Conservation (phyloP, 2,797 vertebrate genomes). For the Hafferia zeledoni region DNA sequence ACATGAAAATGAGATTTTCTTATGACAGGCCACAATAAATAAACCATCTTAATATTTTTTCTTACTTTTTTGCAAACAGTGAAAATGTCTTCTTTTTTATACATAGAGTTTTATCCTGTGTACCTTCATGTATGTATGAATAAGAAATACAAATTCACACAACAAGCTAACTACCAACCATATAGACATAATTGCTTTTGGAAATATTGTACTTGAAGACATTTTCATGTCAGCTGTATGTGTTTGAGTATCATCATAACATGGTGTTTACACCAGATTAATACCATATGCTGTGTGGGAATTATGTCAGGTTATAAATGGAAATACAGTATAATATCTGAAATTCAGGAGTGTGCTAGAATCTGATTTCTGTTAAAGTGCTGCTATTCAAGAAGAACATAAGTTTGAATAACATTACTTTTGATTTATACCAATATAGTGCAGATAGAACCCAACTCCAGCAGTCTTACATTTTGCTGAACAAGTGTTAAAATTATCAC, state of each 20-base stretch:
- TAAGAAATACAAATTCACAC: constrained; percentile 9
- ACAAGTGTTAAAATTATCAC: constrained; percentile 17
- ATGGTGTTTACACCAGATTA: constrained; percentile 69
- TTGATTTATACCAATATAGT: background rate
- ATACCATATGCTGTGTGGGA: constrained; percentile 73
- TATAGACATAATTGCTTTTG: constrained; percentile 47
- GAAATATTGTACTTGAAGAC: constrained; percentile 64
- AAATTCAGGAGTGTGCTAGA: constrained; percentile 26
- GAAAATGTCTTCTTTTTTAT: background rate
- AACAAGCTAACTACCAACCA: background rate
- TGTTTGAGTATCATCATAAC: constrained; percentile 66
- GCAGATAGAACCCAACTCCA: background rate
- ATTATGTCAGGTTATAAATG: constrained; percentile 71
- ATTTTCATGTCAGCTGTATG: constrained; percentile 64
- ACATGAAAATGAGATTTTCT: background rate
- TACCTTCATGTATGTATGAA: background rate
- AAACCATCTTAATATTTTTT: background rate
- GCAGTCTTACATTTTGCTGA: background rate
- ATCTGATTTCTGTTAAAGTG: constrained; percentile 27
- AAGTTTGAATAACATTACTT: constrained; percentile 24
- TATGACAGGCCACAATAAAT: background rate
- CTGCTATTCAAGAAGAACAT: constrained; percentile 32
- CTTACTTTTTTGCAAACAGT: background rate
- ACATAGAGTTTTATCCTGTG: background rate
- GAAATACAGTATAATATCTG: constrained; percentile 60